Percentiles rank a stretch among this genome's conserved stretches.
Evolutionary conservation across 2,113 vertebrate species (phyloP).

Genomic region (Oncorhynchus nerka): DNA sequence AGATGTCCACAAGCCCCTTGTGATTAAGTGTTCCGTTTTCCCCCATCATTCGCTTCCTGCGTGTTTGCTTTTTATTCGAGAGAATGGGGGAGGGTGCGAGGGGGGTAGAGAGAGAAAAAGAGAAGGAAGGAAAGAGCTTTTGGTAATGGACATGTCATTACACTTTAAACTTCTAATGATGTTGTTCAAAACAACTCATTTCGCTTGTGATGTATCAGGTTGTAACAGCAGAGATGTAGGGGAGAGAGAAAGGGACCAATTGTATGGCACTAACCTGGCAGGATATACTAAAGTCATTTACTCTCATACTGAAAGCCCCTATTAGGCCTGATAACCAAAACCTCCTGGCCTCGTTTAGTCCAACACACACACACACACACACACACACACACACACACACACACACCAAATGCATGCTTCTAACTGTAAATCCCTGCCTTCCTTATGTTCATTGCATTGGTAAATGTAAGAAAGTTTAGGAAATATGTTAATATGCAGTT

Average conservation of each 20-base stretch:
- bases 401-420: neutral
- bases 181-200: too few species aligned
- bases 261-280: too few species aligned
- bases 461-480: too few species aligned
- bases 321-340: too few species aligned
- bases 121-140: neutral
- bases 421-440: too few species aligned
- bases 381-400: neutral
- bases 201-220: too few species aligned
- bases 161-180: neutral
- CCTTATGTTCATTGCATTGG: too few species aligned
- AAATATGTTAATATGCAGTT: too few species aligned
- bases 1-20: neutral
- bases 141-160: neutral
- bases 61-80: neutral
- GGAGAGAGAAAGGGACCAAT: too few species aligned
- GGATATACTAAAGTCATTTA: too few species aligned
- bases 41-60: neutral
- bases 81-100: neutral
- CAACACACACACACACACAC: neutral
- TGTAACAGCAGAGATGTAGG: too few species aligned
- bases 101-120: neutral
- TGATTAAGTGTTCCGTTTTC: slow-evolving; percentile 5
- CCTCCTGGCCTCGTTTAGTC: neutral
- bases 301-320: too few species aligned